Evolutionary conservation across 2,888 invertebrate species (phyloP), one percentile per base, ranked within the genome.

Genomic region (Lithophane leautieri): DNA sequence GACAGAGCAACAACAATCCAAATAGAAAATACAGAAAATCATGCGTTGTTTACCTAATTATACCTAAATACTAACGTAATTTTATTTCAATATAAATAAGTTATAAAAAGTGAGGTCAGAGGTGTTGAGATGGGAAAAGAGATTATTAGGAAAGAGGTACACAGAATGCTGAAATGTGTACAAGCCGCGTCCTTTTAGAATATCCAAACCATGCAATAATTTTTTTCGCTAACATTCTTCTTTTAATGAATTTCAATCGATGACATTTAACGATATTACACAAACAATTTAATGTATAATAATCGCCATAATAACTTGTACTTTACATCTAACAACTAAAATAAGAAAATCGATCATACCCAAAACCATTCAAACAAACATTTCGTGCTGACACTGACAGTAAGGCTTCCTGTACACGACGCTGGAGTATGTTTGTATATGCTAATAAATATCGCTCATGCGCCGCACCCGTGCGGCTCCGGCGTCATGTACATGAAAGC

Each of bases 41-140:
- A 78, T 73, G 79, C 70, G 61, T 76, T 68, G 70, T 70, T 65
- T 70, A 70, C 62, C 76, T 86, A 84, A 81, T 71, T 81, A 76
- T 76, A 81, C 69, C 84, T 90, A 89, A 78, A 70, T 73, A 86
- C 84, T 86, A 86, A 87, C 68, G 81, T 83, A 84, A 85, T 79
- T 87, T 88, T 79, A 80, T 56, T 79, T 78, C 61, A 80, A 73
- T 77, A 83, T 70, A 84, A 77, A 78, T 78, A 84, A 83, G 78
- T 76, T 77, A 78, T 78, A 86, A 88, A 90, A 91, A 91, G 91
- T 91, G 91, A 91, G 91, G 91, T 90, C 67, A 61, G 74, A 83
- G 72, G 83, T 79, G 84, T 79, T 81, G 82, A 87, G 80, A 86
- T 86, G 86, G 82, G 81, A 70, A 73, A 79, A 85, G 81, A 84